A percentile compares a stretch with the other conserved stretches of the same genome.
Evolutionary conservation across 2,113 vertebrate species (phyloP).

Genomic region (Stegostoma tigrinum): DNA sequence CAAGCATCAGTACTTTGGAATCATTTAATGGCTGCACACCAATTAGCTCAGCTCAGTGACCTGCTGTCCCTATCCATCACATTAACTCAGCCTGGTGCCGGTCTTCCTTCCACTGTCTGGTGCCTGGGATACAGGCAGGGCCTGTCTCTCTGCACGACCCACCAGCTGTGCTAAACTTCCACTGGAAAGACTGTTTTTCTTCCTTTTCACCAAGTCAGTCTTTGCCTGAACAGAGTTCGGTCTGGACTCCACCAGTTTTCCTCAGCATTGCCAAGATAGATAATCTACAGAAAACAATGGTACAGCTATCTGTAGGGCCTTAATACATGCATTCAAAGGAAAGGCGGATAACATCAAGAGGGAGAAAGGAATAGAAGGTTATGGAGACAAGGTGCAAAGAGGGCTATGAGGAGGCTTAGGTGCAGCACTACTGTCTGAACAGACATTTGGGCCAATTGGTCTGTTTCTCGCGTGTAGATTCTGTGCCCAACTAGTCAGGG

Average conservation of each 20-base stretch:
- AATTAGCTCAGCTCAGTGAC: conserved; percentile 48
- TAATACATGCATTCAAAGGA: not conserved
- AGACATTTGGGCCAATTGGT: not conserved
- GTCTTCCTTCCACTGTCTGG: conserved; percentile 55
- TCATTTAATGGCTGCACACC: conserved; percentile 39
- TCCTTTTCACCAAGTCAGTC: conserved; percentile 36
- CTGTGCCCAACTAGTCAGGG: not conserved
- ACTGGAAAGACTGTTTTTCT: conserved; percentile 49
- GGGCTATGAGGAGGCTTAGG: not conserved
- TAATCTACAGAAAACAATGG: conserved; percentile 41
- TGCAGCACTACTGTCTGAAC: not conserved
- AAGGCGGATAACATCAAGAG: not conserved
- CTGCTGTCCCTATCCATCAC: conserved; percentile 48
- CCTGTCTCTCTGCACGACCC: conserved; percentile 51
- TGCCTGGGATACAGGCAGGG: conserved; percentile 52
- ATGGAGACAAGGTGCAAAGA: not conserved
- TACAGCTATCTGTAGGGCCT: not conserved
- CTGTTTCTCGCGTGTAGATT: not conserved
- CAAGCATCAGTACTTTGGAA: conserved; percentile 6
- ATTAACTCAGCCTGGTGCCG: conserved; percentile 58
- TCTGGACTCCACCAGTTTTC: conserved; percentile 41
- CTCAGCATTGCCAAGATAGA: conserved; percentile 46
- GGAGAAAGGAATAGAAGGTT: not conserved
- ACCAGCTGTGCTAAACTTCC: conserved; percentile 49
- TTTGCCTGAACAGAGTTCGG: conserved; percentile 47